Conservation (phyloP, 2,888 invertebrate species). For the Stratiomys singularior region DNA sequence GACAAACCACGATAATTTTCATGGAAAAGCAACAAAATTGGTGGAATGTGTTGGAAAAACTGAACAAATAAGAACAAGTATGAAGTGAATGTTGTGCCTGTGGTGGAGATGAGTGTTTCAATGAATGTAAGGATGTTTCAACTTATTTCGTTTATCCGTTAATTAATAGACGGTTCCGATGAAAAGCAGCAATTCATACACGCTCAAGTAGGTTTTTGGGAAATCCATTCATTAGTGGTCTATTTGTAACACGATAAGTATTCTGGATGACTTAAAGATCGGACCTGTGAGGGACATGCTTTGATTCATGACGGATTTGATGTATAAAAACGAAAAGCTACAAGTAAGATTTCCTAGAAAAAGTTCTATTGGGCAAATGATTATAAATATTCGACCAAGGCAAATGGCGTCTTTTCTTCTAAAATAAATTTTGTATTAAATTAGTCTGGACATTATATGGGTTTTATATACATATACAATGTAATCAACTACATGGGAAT, state of each 20-base stretch:
- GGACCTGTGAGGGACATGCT: too few species aligned
- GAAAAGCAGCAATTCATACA: conserved; percentile 26
- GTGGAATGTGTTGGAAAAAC: neutral
- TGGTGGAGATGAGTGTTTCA: neutral
- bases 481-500: too few species aligned
- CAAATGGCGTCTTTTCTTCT: too few species aligned
- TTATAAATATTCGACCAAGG: too few species aligned
- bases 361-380: too few species aligned
- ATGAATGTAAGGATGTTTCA: neutral
- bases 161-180: conserved; percentile 35
- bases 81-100: neutral
- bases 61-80: neutral
- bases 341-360: too few species aligned
- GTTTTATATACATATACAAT: too few species aligned
- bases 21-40: neutral
- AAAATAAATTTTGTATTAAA: too few species aligned
- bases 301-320: too few species aligned
- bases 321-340: too few species aligned
- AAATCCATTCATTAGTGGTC: conserved; percentile 16
- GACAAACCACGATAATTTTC: conserved; percentile 28
- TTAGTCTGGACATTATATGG: too few species aligned
- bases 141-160: conserved; percentile 29
- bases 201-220: neutral
- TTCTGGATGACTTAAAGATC: too few species aligned
- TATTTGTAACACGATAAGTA: neutral